phyloP scores from a whole-genome alignment of 2,113 vertebrate species.

The Oncorhynchus tshawytscha region DNA sequence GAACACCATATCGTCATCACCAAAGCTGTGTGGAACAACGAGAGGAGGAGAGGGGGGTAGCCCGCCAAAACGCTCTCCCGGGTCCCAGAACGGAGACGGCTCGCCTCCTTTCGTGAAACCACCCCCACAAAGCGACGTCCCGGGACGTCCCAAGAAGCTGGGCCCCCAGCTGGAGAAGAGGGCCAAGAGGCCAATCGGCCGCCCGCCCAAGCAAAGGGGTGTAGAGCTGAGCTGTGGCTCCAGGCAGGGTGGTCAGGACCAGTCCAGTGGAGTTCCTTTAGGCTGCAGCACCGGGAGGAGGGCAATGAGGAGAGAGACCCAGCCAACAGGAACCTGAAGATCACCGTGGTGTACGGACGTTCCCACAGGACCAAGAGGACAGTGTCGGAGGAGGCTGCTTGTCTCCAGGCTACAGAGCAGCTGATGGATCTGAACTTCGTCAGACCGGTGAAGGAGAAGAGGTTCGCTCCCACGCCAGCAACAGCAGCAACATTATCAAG shows the following conservation, averaged over 20 bases:
- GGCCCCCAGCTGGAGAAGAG: slow-evolving; percentile 86
- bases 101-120: slow-evolving; percentile 46
- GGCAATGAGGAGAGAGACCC: slow-evolving; percentile 58
- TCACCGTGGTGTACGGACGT: slow-evolving; percentile 90
- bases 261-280: background rate
- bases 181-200: slow-evolving; percentile 87
- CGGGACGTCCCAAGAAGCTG: slow-evolving; percentile 90
- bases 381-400: slow-evolving; percentile 81
- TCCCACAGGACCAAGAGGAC: slow-evolving; percentile 87
- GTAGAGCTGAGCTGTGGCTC: slow-evolving; percentile 47
- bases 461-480: slow-evolving; percentile 63
- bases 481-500: slow-evolving; percentile 69
- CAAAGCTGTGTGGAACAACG: slow-evolving; percentile 49
- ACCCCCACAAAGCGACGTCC: slow-evolving; percentile 86
- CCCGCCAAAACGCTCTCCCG: slow-evolving; percentile 42
- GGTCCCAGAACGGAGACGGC: slow-evolving; percentile 3
- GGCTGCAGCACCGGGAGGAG: slow-evolving; percentile 41
- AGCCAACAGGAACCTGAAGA: slow-evolving; percentile 84
- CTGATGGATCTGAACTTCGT: slow-evolving; percentile 62
- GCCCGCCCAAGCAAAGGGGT: slow-evolving; percentile 84
- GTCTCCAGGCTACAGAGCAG: slow-evolving; percentile 63
- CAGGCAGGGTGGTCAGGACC: slow-evolving; percentile 28
- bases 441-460: slow-evolving; percentile 76
- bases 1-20: slow-evolving; percentile 42
- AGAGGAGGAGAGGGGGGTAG: slow-evolving; percentile 46